Conservation (phyloP, 2,797 vertebrate species). For the Xiphorhynchus erythropygius region DNA sequence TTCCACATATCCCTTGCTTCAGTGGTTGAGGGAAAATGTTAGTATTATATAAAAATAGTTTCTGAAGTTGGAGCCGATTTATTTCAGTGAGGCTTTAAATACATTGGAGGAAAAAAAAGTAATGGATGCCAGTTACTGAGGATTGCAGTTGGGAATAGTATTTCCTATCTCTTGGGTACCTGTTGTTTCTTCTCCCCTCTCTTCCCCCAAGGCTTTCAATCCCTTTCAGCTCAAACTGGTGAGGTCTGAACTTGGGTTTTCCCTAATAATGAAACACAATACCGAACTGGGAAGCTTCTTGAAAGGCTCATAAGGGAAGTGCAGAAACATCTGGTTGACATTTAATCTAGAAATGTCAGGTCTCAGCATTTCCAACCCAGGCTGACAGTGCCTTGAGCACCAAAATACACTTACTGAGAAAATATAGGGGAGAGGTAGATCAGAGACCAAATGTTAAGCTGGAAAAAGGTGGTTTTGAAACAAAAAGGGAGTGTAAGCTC, state of each 20-base stretch:
- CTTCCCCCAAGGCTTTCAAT: background rate
- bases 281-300: background rate
- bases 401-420: conserved; percentile 26
- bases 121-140: background rate
- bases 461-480: background rate
- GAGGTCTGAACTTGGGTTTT: background rate
- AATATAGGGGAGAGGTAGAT: conserved; percentile 21
- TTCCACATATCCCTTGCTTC: background rate
- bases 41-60: background rate
- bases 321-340: conserved; percentile 57
- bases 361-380: conserved; percentile 50
- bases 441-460: conserved; percentile 30
- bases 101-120: background rate
- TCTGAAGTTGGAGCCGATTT: background rate
- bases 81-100: background rate
- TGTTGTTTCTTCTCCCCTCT: background rate
- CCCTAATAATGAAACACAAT: conserved; percentile 18
- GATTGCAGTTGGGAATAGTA: background rate
- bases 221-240: background rate
- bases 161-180: background rate
- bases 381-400: conserved; percentile 49
- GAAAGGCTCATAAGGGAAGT: conserved; percentile 16
- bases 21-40: conserved; percentile 17
- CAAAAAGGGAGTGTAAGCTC: background rate
- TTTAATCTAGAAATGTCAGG: conserved; percentile 61